Conservation (phyloP, 2,797 vertebrate species). For the Pseudochirops corinnae region DNA sequence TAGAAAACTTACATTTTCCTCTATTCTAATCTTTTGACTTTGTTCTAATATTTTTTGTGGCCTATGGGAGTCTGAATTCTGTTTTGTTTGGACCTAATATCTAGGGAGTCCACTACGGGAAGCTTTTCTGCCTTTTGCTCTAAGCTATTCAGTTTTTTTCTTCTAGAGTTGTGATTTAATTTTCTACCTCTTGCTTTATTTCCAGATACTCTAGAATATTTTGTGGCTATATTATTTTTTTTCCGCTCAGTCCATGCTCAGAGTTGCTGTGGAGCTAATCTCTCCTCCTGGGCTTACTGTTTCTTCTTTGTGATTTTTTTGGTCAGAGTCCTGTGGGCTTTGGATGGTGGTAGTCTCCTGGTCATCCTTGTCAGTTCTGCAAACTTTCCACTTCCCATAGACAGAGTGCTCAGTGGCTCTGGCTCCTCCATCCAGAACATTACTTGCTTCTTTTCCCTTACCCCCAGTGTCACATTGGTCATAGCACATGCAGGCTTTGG, state of each 20-base stretch:
- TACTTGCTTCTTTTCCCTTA: no score
- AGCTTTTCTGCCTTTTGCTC: neutral
- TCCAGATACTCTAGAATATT: neutral
- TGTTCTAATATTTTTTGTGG: neutral
- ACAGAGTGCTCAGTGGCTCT: neutral
- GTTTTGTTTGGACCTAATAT: neutral
- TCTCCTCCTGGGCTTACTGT: neutral
- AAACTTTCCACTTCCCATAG: neutral
- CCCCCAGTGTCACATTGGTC: neutral
- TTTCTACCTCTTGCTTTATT: neutral
- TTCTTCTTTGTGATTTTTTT: neutral
- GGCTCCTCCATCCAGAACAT: neutral
- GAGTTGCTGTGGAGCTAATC: neutral
- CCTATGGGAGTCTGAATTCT: neutral
- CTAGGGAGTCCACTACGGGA: neutral
- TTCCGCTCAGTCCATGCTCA: neutral
- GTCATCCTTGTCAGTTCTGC: neutral
- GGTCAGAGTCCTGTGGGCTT: neutral
- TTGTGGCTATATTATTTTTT: neutral
- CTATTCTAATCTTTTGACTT: neutral
- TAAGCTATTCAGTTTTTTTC: neutral
- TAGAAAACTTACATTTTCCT: neutral
- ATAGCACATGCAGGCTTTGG: neutral
- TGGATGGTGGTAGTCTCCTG: neutral
- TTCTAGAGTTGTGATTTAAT: neutral